A percentile compares a stretch with the other conserved stretches of the same genome.
Conservation (phyloP, 1,140 invertebrate genomes). For the Ectropis grisescens region DNA sequence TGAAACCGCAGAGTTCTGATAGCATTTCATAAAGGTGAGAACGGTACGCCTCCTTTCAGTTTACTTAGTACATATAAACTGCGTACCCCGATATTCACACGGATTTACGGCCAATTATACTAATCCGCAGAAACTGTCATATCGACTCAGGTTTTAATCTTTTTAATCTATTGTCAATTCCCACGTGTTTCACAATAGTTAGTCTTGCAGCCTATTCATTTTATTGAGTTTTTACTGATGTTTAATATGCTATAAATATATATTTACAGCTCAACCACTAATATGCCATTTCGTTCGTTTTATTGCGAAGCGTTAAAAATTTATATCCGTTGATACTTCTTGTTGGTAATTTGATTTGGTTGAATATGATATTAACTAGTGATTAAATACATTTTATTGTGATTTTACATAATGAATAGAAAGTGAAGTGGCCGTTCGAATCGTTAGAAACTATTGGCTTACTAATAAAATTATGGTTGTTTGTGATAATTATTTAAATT, state of each 20-base stretch:
- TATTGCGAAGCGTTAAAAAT: conserved; percentile 41
- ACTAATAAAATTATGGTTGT: conserved; percentile 1
- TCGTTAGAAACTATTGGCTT: no score
- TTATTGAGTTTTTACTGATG: conserved; percentile 54
- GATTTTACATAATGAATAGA: conserved; percentile 41
- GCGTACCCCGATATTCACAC: no score
- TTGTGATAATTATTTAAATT: no score
- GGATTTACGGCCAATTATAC: no score
- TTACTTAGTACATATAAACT: no score
- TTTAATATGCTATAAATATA: conserved; percentile 58
- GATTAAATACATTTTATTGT: conserved; percentile 35
- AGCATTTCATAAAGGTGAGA: no score
- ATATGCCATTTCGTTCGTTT: conserved; percentile 53
- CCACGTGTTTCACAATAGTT: conserved; percentile 26
- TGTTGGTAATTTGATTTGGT: conserved; percentile 48
- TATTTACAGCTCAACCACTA: conserved; percentile 49
- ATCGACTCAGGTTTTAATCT: no score
- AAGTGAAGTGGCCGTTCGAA: conserved; percentile 9
- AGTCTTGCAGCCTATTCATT: conserved; percentile 25
- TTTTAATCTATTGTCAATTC: conserved; percentile 16
- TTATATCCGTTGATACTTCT: conserved; percentile 37
- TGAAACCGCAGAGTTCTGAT: no score
- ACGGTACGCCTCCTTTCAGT: no score
- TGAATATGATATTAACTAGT: conserved; percentile 36
- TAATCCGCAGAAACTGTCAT: no score